Conservation (phyloP, 2,888 invertebrate species). For the Drosophila colorata region DNA sequence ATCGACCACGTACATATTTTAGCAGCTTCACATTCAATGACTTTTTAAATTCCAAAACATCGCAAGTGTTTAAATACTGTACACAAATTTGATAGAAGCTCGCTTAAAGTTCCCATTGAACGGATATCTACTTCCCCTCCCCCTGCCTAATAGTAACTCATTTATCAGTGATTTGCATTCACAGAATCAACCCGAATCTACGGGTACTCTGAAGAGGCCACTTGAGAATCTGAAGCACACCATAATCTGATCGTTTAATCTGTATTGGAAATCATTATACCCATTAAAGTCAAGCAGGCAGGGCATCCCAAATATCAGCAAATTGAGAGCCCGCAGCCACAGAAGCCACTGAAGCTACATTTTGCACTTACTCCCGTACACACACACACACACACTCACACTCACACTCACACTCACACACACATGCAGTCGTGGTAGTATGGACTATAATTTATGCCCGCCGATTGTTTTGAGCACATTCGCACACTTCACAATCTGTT, state of each 20-base stretch:
- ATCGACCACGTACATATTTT: too few species aligned
- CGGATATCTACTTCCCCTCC: too few species aligned
- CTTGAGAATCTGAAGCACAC: constrained; percentile 55
- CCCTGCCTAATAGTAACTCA: constrained; percentile 36
- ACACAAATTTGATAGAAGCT: constrained; percentile 6
- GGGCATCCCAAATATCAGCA: constrained; percentile 30
- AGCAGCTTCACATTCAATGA: too few species aligned
- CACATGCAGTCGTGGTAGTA: constrained; percentile 22
- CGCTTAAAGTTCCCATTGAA: neutral
- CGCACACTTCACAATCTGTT: constrained; percentile 81
- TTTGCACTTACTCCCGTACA: constrained; percentile 6
- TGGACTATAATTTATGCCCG: constrained; percentile 74
- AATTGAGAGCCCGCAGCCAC: constrained; percentile 29
- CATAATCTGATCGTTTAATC: constrained; percentile 78
- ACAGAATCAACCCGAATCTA: constrained; percentile 23
- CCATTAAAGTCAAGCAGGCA: constrained; percentile 69
- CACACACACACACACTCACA: constrained; percentile 2
- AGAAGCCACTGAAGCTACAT: constrained; percentile 38
- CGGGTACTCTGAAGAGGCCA: constrained; percentile 30
- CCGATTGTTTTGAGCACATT: constrained; percentile 80
- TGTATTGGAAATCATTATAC: constrained; percentile 77
- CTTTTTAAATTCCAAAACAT: neutral
- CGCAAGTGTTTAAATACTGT: too few species aligned
- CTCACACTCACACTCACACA: neutral
- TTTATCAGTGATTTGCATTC: constrained; percentile 27